Evolutionary conservation across 2,888 invertebrate genomes (phyloP).

Genomic region (Clivina fossor): DNA sequence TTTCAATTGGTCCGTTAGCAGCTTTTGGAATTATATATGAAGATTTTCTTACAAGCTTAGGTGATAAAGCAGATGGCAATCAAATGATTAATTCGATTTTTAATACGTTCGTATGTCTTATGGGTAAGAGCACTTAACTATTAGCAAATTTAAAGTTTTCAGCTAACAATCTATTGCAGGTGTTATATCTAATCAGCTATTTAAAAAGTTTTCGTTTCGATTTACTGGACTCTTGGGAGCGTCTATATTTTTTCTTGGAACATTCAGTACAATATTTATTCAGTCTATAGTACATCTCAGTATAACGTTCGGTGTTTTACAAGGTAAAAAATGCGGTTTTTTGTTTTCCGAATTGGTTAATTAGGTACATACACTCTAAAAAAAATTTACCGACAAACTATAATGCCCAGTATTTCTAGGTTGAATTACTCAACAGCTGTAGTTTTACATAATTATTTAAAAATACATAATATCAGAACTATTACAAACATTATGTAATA

Average conservation of each 20-base stretch:
- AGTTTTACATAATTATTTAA: too few species aligned
- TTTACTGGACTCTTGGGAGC: constrained; percentile 10
- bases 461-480: too few species aligned
- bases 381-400: too few species aligned
- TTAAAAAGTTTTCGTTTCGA: constrained; percentile 16
- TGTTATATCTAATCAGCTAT: constrained; percentile 16
- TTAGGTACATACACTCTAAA: too few species aligned
- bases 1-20: constrained; percentile 14
- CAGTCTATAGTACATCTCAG: constrained; percentile 9
- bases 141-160: background rate
- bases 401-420: too few species aligned
- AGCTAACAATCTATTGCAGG: background rate
- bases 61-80: constrained; percentile 11
- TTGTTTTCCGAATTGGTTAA: too few species aligned
- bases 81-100: constrained; percentile 7
- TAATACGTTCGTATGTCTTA: constrained; percentile 10
- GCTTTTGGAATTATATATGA: constrained; percentile 18
- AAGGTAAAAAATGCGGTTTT: constrained; percentile 17
- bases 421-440: too few species aligned
- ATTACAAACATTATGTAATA: too few species aligned
- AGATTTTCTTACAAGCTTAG: constrained; percentile 9
- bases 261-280: constrained; percentile 11
- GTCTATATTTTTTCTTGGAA: constrained; percentile 7
- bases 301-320: constrained; percentile 15
- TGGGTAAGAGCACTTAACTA: constrained; percentile 8